Evolutionary conservation across 23 tunicate genomes (phyloP).

Genomic region (Ascidia mentula): DNA sequence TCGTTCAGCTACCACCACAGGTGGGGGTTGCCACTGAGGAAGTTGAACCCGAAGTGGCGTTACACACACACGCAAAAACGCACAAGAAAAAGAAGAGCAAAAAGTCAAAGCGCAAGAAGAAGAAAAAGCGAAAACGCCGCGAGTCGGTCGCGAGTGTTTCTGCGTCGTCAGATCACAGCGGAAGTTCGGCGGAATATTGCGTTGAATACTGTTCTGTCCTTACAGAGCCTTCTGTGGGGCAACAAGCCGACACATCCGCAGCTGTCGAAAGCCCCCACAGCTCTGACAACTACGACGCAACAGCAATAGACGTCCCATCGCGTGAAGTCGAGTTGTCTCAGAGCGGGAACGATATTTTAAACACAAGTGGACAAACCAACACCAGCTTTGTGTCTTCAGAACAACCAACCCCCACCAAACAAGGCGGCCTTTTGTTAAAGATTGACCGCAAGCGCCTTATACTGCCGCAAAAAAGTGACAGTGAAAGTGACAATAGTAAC

Average conservation of each 20-base stretch:
- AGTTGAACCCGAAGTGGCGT: not conserved
- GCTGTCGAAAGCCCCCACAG: not conserved
- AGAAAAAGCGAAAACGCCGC: constrained; percentile 52
- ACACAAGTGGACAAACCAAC: not conserved
- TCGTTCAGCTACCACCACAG: not conserved
- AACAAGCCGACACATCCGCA: not conserved
- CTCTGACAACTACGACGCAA: not conserved
- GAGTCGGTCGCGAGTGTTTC: constrained; percentile 1
- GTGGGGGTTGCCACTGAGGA: not conserved
- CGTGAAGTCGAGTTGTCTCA: not conserved
- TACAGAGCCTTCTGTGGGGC: not conserved
- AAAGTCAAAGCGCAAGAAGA: constrained; percentile 27
- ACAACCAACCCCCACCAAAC: not conserved
- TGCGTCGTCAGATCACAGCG: not conserved
- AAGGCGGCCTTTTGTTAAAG: constrained; percentile 22
- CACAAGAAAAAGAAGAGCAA: constrained; percentile 13
- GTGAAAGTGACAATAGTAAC: not conserved
- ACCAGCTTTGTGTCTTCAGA: not conserved
- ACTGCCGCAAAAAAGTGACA: constrained; percentile 3
- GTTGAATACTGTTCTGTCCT: constrained; percentile 44
- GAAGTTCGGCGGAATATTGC: constrained; percentile 24
- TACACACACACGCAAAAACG: not conserved
- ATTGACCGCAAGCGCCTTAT: constrained; percentile 23
- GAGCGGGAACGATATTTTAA: not conserved
- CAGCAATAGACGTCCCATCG: not conserved